phyloP scores from a whole-genome alignment of 2,113 vertebrate genomes.

The Drymodes brunneopygia region DNA sequence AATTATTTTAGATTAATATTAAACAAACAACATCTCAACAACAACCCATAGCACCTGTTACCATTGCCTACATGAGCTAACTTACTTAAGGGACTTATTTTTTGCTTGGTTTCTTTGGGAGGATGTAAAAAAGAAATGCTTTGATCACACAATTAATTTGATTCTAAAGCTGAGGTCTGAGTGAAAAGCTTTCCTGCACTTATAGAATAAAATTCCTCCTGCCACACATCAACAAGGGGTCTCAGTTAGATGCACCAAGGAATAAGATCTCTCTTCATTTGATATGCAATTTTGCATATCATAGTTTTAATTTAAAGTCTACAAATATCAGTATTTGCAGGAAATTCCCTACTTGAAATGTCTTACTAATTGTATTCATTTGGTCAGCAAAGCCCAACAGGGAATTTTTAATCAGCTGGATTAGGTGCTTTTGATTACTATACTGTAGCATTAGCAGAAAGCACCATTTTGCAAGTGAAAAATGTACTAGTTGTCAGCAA shows the following conservation, averaged over 20 bases:
- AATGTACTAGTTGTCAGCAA: not conserved
- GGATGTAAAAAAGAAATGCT: conserved; percentile 37
- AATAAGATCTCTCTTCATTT: not conserved
- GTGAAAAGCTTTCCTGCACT: conserved; percentile 35
- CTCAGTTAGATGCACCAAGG: not conserved
- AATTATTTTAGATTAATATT: conserved; percentile 68
- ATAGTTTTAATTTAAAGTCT: conserved; percentile 32
- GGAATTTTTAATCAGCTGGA: not conserved
- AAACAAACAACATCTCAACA: conserved; percentile 44
- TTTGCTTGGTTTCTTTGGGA: conserved; percentile 6
- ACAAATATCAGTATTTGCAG: not conserved
- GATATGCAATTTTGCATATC: not conserved
- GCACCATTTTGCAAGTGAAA: conserved; percentile 5
- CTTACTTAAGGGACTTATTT: not conserved
- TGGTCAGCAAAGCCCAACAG: conserved; percentile 44
- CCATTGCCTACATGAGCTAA: conserved; percentile 1
- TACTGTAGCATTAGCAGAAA: conserved; percentile 7
- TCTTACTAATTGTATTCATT: conserved; percentile 46
- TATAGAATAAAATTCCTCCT: not conserved
- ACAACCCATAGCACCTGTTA: conserved; percentile 55
- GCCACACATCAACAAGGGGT: not conserved
- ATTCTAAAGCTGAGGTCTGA: conserved; percentile 1
- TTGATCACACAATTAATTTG: conserved; percentile 38
- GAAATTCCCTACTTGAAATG: conserved; percentile 28
- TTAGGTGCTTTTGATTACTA: conserved; percentile 61